Evolutionary conservation across 2,113 vertebrate species (phyloP).

Genomic region (Salvelinus alpinus): DNA sequence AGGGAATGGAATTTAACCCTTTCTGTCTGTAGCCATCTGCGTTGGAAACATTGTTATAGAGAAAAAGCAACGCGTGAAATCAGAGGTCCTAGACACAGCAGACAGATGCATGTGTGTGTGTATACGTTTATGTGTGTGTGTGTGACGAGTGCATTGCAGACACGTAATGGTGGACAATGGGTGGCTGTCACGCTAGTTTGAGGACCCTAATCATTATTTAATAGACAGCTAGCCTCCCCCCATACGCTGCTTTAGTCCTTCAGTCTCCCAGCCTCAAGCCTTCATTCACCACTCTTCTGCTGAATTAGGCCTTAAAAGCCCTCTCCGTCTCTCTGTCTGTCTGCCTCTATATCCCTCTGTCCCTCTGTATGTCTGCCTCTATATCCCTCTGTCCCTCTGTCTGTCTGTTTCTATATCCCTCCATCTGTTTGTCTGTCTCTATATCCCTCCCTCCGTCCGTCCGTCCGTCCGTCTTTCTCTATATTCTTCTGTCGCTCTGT

Average conservation of each 20-base stretch:
- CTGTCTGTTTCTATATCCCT: background rate
- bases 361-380: background rate
- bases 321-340: constrained; percentile 1
- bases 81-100: constrained; percentile 56
- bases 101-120: constrained; percentile 60
- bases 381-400: background rate
- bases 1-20: constrained; percentile 52
- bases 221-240: constrained; percentile 68
- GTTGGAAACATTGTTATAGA: constrained; percentile 62
- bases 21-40: constrained; percentile 59
- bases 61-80: constrained; percentile 50
- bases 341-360: background rate
- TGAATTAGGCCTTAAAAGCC: constrained; percentile 72
- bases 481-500: background rate
- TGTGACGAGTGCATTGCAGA: constrained; percentile 44
- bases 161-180: constrained; percentile 72
- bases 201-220: constrained; percentile 81
- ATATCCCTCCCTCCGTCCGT: background rate
- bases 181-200: constrained; percentile 77
- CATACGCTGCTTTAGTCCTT: constrained; percentile 57
- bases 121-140: background rate
- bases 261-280: constrained; percentile 39
- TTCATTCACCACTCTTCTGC: constrained; percentile 70
- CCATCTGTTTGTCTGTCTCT: background rate
- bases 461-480: background rate